Base-by-base conservation (phyloP, 2,113 vertebrate genomes). In the Calidris pugnax region DNA sequence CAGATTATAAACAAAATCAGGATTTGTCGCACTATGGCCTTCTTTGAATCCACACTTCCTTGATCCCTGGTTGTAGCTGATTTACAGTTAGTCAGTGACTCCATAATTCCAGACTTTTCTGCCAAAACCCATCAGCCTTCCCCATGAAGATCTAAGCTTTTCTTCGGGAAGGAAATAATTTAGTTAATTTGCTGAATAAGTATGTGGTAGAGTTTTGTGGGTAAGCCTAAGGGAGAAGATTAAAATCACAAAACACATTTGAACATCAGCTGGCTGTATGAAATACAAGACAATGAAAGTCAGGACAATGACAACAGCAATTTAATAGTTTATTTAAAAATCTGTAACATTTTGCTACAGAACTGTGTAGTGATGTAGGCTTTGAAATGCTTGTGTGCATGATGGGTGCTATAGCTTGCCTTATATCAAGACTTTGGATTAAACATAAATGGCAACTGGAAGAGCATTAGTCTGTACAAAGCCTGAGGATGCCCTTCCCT, bases 151-250 rank as follows among this genome's bases (percentile, higher is more conserved):
- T 96, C 91, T 97, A 90, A 97, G 87, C 81, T 93, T 95, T 96
- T 79, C 57, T 94, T 95, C 0, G 48, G 94, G 93, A 94, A 96
- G 90, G 69, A 97, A 95, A 95, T 97, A 96, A 97, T 95, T 97
- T 96, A 89, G 85, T 78, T 96, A 94, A 97, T 96, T 96, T 97
- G 89, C 87, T 94, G 95, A 95, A 96, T 95, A 94, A 96, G 89
- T 95, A 83, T 95, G 82, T 92, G 84, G 90, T 90, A 71, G 89
- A 90, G 20, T 95, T 97, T 95, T 97, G 89, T 96, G 96, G 95
- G 68, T 93, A 96, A 95, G 93, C 95, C 96, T 95, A 90, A 93
- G 92, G 95, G 89, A 92, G 74, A 90, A 96, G 93, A 96, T 89
- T 88, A 85, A 95, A 96, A 96, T 97, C 78, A 71, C 83, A 85